Evolutionary conservation across 2,888 invertebrate genomes (phyloP), one percentile per base, ranked within the genome.

Genomic region (Poecilus cupreus): DNA sequence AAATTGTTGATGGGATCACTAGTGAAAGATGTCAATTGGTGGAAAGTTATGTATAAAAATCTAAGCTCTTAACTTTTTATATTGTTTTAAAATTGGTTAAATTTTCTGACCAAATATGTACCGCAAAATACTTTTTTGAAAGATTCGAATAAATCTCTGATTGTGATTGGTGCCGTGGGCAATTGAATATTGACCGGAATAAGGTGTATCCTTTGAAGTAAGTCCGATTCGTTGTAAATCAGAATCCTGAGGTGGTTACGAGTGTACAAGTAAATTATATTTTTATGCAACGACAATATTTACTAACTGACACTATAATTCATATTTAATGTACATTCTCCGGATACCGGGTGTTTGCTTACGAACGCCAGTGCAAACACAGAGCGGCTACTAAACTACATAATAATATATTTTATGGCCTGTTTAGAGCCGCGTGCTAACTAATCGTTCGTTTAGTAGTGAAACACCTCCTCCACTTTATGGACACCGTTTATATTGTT

Each of bases 331-430:
- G 78, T 46, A 43, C 68, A 68, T 78, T 51, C 46, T 64, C 32
- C 26, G 68, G 54, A 80, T 80, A 72, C 51, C 24, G 22, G 60
- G 22, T 80, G 72, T 80, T 80, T 80, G 80, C 80, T 39, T 54
- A 70, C 51, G 43, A 54, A 80, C 20, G 54, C 37, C 51, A 80
- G 72, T 77, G 77, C 80, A 80, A 72, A 57, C 57, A 80, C 46
- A 4, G 10, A 75, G 11, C 51, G 70, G 70, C 80, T 80, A 80
- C 80, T 80, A 80, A 80, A 80, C 80, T 80, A 80, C 80, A 80
- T 80, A 80, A 80, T 80, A 49, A 80, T 80, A 80, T 80, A 80
- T 80, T 80, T 80, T 80, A 80, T 80, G 72, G 68, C 72, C 49
- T 72, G 80, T 80, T 80, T 80, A 80, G 72, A 72, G 72, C 54